A percentile compares a stretch with the other conserved stretches of the same genome.
Conservation (phyloP, 2,797 vertebrate genomes). For the Euthynnus affinis region DNA sequence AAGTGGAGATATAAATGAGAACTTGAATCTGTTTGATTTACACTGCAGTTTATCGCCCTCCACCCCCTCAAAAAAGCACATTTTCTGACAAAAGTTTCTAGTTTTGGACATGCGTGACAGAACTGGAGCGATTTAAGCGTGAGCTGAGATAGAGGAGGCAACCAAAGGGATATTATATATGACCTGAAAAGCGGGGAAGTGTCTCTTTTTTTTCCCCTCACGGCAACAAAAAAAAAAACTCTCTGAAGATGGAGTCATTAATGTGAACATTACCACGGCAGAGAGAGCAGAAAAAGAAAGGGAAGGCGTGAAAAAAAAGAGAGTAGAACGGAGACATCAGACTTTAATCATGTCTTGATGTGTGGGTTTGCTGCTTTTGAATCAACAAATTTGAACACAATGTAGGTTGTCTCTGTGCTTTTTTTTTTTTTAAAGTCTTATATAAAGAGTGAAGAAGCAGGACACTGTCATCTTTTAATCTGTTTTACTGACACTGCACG, state of each 20-base stretch:
- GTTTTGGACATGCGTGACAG: conserved; percentile 5
- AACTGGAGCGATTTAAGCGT: conserved; percentile 8
- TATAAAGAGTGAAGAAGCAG: background rate
- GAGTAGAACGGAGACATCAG: background rate
- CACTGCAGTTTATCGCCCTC: background rate
- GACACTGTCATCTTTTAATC: background rate
- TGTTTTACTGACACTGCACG: background rate
- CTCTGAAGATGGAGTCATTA: conserved; percentile 6
- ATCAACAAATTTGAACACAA: conserved; percentile 14
- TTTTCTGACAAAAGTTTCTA: background rate
- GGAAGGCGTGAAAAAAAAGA: no score
- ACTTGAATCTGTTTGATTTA: conserved; percentile 4
- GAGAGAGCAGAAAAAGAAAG: conserved; percentile 1
- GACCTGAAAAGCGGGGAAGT: background rate
- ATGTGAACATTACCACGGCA: background rate
- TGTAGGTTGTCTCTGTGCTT: conserved; percentile 21
- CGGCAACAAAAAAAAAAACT: background rate
- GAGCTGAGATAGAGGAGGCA: conserved; percentile 7
- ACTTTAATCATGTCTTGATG: conserved; percentile 8
- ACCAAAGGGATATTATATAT: conserved; percentile 11
- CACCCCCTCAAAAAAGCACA: background rate
- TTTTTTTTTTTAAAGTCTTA: no score
- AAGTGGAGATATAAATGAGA: background rate
- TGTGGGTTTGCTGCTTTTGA: conserved; percentile 23
- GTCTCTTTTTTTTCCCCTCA: conserved; percentile 15